These are phyloP conservation scores for Felis chaus DNA, from an alignment of 2,113 vertebrate species.

Conservation along the genomic window DNA sequence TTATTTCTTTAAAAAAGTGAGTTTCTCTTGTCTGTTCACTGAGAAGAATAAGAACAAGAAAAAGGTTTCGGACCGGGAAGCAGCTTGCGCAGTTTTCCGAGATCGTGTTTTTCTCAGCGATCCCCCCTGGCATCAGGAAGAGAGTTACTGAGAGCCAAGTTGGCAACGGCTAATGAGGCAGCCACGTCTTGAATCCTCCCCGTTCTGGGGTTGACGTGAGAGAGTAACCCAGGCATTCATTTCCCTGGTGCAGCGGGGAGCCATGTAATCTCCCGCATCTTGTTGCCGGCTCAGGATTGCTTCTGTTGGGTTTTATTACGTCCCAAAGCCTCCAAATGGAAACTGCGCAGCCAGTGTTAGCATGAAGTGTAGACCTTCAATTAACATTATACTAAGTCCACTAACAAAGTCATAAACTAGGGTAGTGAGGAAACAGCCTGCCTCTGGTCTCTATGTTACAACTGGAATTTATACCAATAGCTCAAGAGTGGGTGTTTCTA, in stretches of 20 bases:
- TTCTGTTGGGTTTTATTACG: neutral
- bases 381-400: neutral
- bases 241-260: neutral
- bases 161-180: neutral
- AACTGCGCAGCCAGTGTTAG: neutral
- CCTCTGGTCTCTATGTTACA: neutral
- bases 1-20: neutral
- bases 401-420: neutral
- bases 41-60: neutral
- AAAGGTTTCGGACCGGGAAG: rapidly evolving
- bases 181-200: neutral
- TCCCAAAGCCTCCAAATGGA: neutral
- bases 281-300: neutral
- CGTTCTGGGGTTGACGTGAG: rapidly evolving
- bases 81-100: neutral
- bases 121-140: neutral
- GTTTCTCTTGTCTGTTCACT: neutral
- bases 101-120: neutral
- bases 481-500: neutral
- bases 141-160: neutral
- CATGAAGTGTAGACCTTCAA: neutral
- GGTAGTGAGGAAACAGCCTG: neutral
- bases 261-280: neutral
- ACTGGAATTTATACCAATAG: neutral
- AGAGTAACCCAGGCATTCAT: neutral